Evolutionary conservation across 2,797 vertebrate genomes (phyloP), one percentile per base, ranked within the genome.

Genomic region (Austrolebias charrua): DNA sequence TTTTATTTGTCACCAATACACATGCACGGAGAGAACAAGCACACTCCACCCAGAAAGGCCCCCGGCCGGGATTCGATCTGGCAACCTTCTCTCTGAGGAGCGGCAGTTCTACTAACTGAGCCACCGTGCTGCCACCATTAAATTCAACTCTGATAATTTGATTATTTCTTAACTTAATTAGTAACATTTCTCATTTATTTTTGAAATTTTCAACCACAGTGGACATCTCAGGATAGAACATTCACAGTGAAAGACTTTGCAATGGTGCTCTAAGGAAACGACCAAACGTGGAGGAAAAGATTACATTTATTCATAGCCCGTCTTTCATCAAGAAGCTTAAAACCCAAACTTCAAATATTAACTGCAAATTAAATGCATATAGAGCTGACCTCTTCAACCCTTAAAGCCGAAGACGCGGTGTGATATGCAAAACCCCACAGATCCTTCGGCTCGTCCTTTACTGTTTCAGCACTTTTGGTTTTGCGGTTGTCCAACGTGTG

Each of bases 281-380:
- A 86, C 83, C 80, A 85, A 78, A 86, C 80, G 76, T 74, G 81
- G 77, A 75, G 76, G 79, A 85, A 88, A 89, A 90, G 87, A 90
- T 91, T 90, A 90, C 86, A 89, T 91, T 89, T 90, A 90, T 91
- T 91, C 88, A 90, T 86, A 78, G 86, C 86, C 46, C 55, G 86
- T 79, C 86, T 91, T 90, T 91, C 90, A 91, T 91, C 89, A 90
- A 89, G 88, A 81, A 83, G 86, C 88, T 90, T 90, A 90, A 89
- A 90, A 86, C 81, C 84, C 73, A 84, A 86, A 89, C 85, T 90
- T 83, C 72, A 82, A 89, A 86, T 86, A 80, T 38, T 89, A 90
- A 87, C 88, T 88, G 84, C 81, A 91, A 91, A 91, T 90, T 65
- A 90, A 91, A 91, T 90, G 89, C 86, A 91, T 89, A 91, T 89